Base-by-base conservation (phyloP, 2,797 vertebrate genomes). In the Hydrolagus colliei region DNA sequence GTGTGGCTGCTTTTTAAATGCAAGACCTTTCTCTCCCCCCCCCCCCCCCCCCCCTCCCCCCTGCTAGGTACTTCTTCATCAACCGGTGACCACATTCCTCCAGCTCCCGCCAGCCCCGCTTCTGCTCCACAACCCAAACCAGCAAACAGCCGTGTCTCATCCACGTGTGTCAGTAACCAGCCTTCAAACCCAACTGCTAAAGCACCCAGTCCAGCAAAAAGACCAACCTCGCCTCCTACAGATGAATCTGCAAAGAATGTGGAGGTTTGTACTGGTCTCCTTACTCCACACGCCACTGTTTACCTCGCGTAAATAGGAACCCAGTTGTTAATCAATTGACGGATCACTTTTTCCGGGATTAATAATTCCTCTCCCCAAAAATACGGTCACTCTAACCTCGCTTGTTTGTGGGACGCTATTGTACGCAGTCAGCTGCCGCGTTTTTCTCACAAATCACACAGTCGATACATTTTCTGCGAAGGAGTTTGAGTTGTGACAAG, bases 71-170 rank as follows among this genome's bases (percentile, higher is more conserved):
- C 79, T 18, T 67, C 88, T 94, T 93, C 93, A 92, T 91, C 91
- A 90, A 92, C 93, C 87, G 92, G 93, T 87, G 94, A 95, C 91
- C 94, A 93, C 93, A 94, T 95, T 94, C 94, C 94, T 92, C 94
- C 94, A 88, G 93, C 93, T 92, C 93, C 93, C 92, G 91, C 91
- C 88, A 92, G 92, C 77, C 93, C 94, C 89, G 92, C 92, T 91
- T 91, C 91, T 89, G 90, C 92, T 87, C 89, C 92, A 84, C 93
- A 93, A 90, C 93, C 93, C 91, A 94, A 93, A 91, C 89, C 93
- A 91, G 89, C 91, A 77, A 90, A 93, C 89, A 92, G 92, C 88
- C 92, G 92, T 91, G 90, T 91, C 86, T 93, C 93, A 78, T 92
- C 94, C 88, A 91, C 90, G 20, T 94, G 92, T 88, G 88, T 93